Evolutionary conservation across 2,888 invertebrate species (phyloP).

Genomic region (Cistogaster globosa): DNA sequence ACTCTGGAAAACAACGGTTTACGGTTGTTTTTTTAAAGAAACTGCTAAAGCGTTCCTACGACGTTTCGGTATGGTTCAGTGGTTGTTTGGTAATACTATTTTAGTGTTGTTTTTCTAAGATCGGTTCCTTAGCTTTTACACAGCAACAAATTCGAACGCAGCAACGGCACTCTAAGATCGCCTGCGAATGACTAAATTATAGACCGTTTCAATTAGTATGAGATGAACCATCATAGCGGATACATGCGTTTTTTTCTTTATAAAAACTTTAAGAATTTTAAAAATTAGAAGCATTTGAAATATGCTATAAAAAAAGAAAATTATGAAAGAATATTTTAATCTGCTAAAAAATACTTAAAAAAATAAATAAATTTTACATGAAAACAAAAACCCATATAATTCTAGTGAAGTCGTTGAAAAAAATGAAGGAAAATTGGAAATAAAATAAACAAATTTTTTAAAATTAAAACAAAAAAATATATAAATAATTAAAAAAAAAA

Average conservation of each 20-base stretch:
- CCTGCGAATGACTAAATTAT: constrained; percentile 75
- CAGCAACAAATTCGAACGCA: constrained; percentile 30
- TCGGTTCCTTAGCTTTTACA: constrained; percentile 55
- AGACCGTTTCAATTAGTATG: constrained; percentile 83
- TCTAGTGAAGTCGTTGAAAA: constrained; percentile 15
- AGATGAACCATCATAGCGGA: constrained; percentile 83
- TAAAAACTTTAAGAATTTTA: constrained; percentile 52
- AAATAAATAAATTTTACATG: not conserved
- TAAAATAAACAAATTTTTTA: constrained; percentile 26
- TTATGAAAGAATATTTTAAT: constrained; percentile 34
- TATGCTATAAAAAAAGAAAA: constrained; percentile 35
- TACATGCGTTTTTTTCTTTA: constrained; percentile 82
- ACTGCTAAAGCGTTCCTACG: constrained; percentile 71
- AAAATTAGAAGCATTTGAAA: constrained; percentile 51
- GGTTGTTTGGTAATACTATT: constrained; percentile 46
- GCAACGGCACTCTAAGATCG: constrained; percentile 78
- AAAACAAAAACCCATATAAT: not conserved
- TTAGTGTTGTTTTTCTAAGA: constrained; percentile 48
- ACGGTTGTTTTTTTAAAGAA: constrained; percentile 56
- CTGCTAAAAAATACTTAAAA: constrained; percentile 17
- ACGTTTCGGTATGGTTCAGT: constrained; percentile 48
- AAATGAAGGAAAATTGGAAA: constrained; percentile 73
- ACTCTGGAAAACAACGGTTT: constrained; percentile 68
- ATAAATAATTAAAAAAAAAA: constrained; percentile 13
- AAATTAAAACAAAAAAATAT: constrained; percentile 7